Base-by-base conservation (phyloP, 2,797 vertebrate species). In the Nannoperca obscura region DNA sequence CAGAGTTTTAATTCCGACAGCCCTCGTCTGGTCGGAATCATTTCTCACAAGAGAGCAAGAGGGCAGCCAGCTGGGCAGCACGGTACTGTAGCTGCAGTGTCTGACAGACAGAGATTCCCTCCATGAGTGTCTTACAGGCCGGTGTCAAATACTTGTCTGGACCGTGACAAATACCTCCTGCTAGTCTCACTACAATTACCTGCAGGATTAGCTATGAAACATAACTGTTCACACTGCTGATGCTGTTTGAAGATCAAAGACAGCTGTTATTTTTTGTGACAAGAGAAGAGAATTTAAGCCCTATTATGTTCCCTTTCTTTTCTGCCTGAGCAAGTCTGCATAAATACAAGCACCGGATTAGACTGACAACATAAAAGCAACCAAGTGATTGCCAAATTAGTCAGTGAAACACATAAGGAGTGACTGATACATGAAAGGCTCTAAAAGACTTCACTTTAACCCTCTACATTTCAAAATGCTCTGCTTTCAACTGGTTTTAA, bases 91-190 rank as follows among this genome's bases (percentile, higher is more conserved):
- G 90, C 86, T 88, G 88, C 89, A 92, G 89, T 92, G 91, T 92
- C 91, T 91, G 91, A 85, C 90, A 88, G 81, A 83, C 81, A 54
- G 78, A 88, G 85, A 38, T 84, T 83, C 62, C 47, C 74, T 81
- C 84, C 80, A 5, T 86, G 88, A 87, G 81, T 78, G 86, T 82
- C 82, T 94, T 91, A 74, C 94, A 93, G 88, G 67, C 80, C 53
- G 47, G 88, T 90, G 94, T 94, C 92, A 95, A 95, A 95, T 94
- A 93, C 92, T 94, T 94, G 89, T 91, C 92, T 90, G 86, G 87
- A 74, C 87, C 79, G 93, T 93, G 93, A 91, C 89, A 94, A 94
- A 95, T 94, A 71, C 89, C 94, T 91, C 82, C 83, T 84, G 80
- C 83, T 84, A 84, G 86, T 86, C 89, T 87, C 81, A 54, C 78